These are phyloP conservation scores for Yponomeuta plumbellus DNA, from an alignment of 2,888 invertebrate genomes.

Conservation along the genomic window DNA sequence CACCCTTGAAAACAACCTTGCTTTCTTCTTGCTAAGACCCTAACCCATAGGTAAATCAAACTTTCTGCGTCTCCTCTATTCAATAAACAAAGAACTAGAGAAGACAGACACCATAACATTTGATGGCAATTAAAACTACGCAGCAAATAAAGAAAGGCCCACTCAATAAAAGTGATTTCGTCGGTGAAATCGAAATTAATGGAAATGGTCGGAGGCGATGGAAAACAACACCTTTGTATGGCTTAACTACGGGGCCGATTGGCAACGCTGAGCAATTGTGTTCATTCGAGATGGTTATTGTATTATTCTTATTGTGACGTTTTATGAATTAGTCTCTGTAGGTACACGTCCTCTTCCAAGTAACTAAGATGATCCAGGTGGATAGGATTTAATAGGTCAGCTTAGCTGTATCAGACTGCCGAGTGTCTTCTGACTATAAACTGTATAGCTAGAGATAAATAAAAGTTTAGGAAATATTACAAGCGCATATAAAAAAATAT, in stretches of 20 bases:
- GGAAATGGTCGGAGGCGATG: neutral
- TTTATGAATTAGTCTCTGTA: neutral
- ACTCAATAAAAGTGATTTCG: slow-evolving; percentile 3
- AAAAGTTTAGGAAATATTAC: no score
- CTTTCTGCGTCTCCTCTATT: no score
- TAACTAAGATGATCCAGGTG: neutral
- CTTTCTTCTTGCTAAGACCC: no score
- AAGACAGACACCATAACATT: neutral
- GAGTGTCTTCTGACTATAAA: no score
- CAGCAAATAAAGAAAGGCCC: neutral
- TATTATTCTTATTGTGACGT: neutral
- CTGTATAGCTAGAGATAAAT: no score
- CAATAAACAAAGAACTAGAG: neutral
- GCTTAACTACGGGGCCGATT: neutral
- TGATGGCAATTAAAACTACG: neutral
- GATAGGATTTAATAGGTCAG: no score
- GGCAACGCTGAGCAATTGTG: neutral
- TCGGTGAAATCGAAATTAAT: slow-evolving; percentile 11
- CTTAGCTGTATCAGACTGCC: no score
- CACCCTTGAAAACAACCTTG: no score
- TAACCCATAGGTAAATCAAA: no score
- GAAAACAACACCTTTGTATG: neutral
- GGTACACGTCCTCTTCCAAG: neutral
- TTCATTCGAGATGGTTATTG: neutral
- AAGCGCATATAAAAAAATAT: no score